Evolutionary conservation across 2,797 vertebrate genomes (phyloP).

Genomic region (Eupleurogrammus muticus): DNA sequence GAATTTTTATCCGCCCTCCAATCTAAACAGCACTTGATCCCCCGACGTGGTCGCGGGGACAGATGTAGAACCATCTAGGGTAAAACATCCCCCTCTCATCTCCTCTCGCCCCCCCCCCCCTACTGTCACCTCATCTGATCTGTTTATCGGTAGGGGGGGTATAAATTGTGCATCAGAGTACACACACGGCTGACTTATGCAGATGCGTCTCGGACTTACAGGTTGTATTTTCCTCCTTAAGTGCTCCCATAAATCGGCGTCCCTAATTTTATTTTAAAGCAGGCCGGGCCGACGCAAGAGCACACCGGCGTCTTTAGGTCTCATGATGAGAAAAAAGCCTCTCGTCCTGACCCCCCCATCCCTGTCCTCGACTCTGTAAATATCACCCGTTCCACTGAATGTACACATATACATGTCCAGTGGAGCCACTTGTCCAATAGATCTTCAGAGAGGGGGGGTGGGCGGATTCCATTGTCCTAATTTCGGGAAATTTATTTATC

Average conservation of each 20-base stretch:
- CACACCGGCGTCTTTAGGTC: conserved; percentile 52
- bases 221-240: conserved; percentile 76
- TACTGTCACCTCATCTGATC: conserved; percentile 32
- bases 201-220: conserved; percentile 70
- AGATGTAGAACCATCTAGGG: conserved; percentile 78
- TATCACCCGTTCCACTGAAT: conserved; percentile 45
- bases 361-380: conserved; percentile 33
- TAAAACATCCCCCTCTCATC: conserved; percentile 70
- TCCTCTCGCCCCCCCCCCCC: conserved; percentile 10
- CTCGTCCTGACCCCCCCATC: conserved; percentile 15
- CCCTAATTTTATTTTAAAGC: conserved; percentile 69
- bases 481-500: conserved; percentile 24
- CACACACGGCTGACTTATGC: conserved; percentile 68
- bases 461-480: conserved; percentile 35
- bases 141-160: conserved; percentile 68
- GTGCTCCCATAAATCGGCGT: conserved; percentile 78
- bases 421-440: conserved; percentile 23
- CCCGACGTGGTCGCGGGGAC: conserved; percentile 46
- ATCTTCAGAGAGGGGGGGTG: neutral
- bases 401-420: conserved; percentile 44
- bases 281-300: conserved; percentile 33
- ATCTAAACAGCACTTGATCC: conserved; percentile 83
- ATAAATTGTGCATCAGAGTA: conserved; percentile 70
- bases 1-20: conserved; percentile 87
- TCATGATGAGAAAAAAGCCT: conserved; percentile 39